These are phyloP conservation scores for Petrocephalus zakoni DNA, from an alignment of 2,113 vertebrate genomes.

Conservation along the genomic window DNA sequence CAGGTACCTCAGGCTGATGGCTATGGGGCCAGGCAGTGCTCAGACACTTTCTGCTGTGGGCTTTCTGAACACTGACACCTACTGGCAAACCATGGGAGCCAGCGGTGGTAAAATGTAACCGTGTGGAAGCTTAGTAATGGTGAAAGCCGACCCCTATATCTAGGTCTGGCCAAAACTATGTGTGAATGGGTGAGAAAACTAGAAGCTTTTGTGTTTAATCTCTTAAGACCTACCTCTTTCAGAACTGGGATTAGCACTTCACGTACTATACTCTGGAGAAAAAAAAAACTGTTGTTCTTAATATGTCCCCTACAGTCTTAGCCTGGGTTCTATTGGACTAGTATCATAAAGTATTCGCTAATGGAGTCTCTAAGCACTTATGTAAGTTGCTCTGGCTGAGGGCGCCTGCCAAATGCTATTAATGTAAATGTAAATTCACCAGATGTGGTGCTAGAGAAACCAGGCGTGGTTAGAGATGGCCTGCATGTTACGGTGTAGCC, in stretches of 20 bases:
- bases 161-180: not conserved
- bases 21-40: not conserved
- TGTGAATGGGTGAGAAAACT: not conserved
- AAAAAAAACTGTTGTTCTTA: too few species aligned
- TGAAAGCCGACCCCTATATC: not conserved
- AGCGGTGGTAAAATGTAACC: not conserved
- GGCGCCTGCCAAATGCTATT: too few species aligned
- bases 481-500: not conserved
- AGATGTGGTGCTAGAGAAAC: not conserved
- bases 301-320: too few species aligned
- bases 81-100: not conserved
- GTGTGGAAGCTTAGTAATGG: not conserved
- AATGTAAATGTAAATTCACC: not conserved
- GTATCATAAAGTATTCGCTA: too few species aligned
- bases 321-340: too few species aligned
- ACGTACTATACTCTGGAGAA: too few species aligned
- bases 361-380: too few species aligned
- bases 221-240: not conserved
- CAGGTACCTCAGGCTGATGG: constrained; percentile 60
- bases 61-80: not conserved
- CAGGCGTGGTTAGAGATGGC: not conserved
- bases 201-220: not conserved
- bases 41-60: not conserved
- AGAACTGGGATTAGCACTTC: too few species aligned
- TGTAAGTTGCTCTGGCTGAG: too few species aligned